A percentile compares a stretch with the other conserved stretches of the same genome.
Conservation (phyloP, 2,888 invertebrate genomes). For the Polia nebulosa region DNA sequence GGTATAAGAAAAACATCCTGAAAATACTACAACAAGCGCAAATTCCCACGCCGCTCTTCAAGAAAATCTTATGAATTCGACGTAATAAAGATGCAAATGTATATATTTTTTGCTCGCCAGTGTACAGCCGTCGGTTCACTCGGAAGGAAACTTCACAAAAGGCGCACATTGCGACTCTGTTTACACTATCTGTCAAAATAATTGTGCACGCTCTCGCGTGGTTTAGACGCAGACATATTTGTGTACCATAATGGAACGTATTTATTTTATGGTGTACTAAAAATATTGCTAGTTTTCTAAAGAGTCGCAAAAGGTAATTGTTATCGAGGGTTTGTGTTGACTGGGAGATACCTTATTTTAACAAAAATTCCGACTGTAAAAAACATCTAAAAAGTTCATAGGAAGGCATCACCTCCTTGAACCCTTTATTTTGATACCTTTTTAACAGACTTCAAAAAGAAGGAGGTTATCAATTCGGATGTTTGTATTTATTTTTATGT, state of each 20-base stretch:
- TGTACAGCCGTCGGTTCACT: constrained; percentile 44
- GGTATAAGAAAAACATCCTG: constrained; percentile 27
- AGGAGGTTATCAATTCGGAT: no score
- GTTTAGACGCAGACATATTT: constrained; percentile 27
- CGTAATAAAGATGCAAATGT: constrained; percentile 61
- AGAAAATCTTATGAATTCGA: constrained; percentile 60
- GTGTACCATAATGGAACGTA: constrained; percentile 13
- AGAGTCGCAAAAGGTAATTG: not conserved
- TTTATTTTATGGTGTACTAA: constrained; percentile 18
- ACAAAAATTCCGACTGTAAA: no score
- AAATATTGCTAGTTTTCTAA: constrained; percentile 18
- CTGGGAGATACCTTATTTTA: constrained; percentile 3
- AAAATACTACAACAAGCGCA: constrained; percentile 39
- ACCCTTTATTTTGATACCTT: no score
- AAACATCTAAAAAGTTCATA: no score
- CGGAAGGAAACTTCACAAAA: constrained; percentile 58
- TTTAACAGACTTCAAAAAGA: no score
- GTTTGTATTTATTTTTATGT: no score
- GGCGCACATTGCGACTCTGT: constrained; percentile 47
- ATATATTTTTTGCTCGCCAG: constrained; percentile 50
- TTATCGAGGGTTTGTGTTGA: not conserved
- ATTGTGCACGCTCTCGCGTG: constrained; percentile 51
- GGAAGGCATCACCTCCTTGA: no score
- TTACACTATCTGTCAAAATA: constrained; percentile 65
- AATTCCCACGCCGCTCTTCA: constrained; percentile 51